phyloP scores from a whole-genome alignment of 1,140 invertebrate species.

The Zaprionus kolodkinae region DNA sequence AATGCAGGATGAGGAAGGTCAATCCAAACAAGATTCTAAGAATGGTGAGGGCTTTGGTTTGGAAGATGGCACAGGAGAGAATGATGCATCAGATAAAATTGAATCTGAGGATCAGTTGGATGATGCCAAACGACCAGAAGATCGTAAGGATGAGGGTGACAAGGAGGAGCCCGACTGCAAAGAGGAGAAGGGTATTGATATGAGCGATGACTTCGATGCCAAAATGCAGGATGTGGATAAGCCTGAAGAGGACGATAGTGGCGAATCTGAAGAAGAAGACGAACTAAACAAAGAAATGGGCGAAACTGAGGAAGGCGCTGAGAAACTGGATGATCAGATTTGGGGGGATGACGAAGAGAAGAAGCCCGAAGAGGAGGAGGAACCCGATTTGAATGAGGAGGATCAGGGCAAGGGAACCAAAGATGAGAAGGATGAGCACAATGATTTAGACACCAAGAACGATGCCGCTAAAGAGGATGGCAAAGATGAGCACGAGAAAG shows the following conservation, averaged over 20 bases:
- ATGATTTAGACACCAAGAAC: constrained; percentile 87
- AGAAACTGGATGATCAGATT: constrained; percentile 92
- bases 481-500: constrained; percentile 85
- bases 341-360: constrained; percentile 95
- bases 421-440: constrained; percentile 88
- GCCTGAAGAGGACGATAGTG: constrained; percentile 87
- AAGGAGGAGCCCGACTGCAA: constrained; percentile 90
- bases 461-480: constrained; percentile 85
- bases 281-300: constrained; percentile 97
- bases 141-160: constrained; percentile 85
- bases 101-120: constrained; percentile 94
- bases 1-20: constrained; percentile 87
- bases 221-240: constrained; percentile 92
- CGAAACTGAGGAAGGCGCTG: constrained; percentile 93
- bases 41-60: constrained; percentile 91
- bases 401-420: constrained; percentile 89
- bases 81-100: constrained; percentile 95
- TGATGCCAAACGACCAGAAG: constrained; percentile 91
- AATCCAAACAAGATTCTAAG: constrained; percentile 86
- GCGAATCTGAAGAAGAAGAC: constrained; percentile 89
- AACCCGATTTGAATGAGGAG: constrained; percentile 87
- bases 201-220: constrained; percentile 86
- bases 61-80: constrained; percentile 96
- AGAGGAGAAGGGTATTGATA: constrained; percentile 92
- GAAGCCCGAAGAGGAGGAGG: constrained; percentile 86